Percentiles rank a stretch among this genome's conserved stretches.
These are phyloP conservation scores for Drosophila bocqueti DNA, from an alignment of 1,140 invertebrate genomes.

Conservation along the genomic window DNA sequence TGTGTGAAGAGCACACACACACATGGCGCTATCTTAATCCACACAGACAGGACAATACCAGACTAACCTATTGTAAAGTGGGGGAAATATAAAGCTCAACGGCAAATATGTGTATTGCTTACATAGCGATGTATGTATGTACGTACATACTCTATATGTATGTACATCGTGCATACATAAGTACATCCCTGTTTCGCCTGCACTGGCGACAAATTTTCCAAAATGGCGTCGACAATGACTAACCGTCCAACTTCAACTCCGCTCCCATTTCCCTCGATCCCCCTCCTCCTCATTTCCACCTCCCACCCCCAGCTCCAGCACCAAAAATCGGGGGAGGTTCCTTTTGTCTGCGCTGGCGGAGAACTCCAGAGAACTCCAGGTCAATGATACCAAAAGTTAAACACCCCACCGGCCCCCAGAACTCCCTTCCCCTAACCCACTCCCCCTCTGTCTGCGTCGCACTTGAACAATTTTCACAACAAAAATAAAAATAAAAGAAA, in stretches of 20 bases:
- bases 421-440: background rate
- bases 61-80: slow-evolving; percentile 82
- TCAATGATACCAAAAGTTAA: slow-evolving; percentile 84
- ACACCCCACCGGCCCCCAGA: slow-evolving; percentile 58
- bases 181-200: slow-evolving; percentile 37
- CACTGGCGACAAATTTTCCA: slow-evolving; percentile 69
- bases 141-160: background rate
- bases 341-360: slow-evolving; percentile 56
- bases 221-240: slow-evolving; percentile 71
- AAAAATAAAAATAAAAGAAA: slow-evolving; percentile 30
- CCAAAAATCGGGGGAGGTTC: slow-evolving; percentile 29
- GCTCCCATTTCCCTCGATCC: slow-evolving; percentile 6
- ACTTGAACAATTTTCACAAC: slow-evolving; percentile 80
- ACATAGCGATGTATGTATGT: slow-evolving; percentile 3
- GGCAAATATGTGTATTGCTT: slow-evolving; percentile 31
- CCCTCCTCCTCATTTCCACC: background rate
- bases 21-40: slow-evolving; percentile 24
- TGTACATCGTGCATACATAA: slow-evolving; percentile 4
- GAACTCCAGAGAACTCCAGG: slow-evolving; percentile 61
- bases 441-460: slow-evolving; percentile 64
- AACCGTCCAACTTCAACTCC: slow-evolving; percentile 28
- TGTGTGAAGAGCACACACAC: slow-evolving; percentile 10
- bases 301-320: background rate
- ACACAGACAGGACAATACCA: slow-evolving; percentile 73
- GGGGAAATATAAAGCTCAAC: slow-evolving; percentile 58